phyloP scores from a whole-genome alignment of 2,888 invertebrate species.

The Drosophila anomalata region DNA sequence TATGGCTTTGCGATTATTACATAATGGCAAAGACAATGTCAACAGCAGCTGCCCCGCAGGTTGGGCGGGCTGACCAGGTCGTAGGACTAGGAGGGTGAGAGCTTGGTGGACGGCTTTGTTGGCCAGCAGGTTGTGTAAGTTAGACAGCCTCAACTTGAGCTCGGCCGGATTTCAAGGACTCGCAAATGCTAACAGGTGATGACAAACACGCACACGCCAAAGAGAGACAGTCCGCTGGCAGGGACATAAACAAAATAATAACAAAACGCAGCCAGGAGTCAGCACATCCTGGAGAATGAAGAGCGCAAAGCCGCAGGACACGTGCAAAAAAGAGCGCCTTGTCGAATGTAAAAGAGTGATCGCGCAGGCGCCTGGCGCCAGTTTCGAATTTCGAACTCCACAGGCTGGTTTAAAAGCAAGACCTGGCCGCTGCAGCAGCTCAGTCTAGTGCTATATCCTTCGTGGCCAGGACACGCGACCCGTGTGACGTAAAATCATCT shows the following conservation, averaged over 20 bases:
- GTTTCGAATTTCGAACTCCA: constrained; percentile 65
- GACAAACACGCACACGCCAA: constrained; percentile 60
- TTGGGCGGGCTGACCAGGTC: not conserved
- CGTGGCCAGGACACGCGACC: constrained; percentile 69
- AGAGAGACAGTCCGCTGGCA: constrained; percentile 21
- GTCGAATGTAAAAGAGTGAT: constrained; percentile 17
- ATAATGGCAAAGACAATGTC: constrained; percentile 53
- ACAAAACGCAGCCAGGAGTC: constrained; percentile 58
- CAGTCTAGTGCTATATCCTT: constrained; percentile 77
- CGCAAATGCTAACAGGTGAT: constrained; percentile 80
- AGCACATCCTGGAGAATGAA: constrained; percentile 37
- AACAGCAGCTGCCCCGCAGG: constrained; percentile 13
- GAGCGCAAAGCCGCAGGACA: constrained; percentile 29
- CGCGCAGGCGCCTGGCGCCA: constrained; percentile 50
- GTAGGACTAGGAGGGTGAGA: not conserved
- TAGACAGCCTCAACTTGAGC: constrained; percentile 45
- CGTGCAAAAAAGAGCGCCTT: constrained; percentile 12
- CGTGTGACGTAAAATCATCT: constrained; percentile 27
- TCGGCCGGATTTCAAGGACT: constrained; percentile 76
- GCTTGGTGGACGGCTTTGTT: constrained; percentile 14
- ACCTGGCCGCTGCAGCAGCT: constrained; percentile 65
- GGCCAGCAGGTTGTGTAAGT: constrained; percentile 31
- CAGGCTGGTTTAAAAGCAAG: constrained; percentile 59
- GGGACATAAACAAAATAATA: constrained; percentile 75
- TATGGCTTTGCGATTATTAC: constrained; percentile 55